Base-by-base conservation (phyloP, 2,888 invertebrate species). In the Andrena trimmerana region DNA sequence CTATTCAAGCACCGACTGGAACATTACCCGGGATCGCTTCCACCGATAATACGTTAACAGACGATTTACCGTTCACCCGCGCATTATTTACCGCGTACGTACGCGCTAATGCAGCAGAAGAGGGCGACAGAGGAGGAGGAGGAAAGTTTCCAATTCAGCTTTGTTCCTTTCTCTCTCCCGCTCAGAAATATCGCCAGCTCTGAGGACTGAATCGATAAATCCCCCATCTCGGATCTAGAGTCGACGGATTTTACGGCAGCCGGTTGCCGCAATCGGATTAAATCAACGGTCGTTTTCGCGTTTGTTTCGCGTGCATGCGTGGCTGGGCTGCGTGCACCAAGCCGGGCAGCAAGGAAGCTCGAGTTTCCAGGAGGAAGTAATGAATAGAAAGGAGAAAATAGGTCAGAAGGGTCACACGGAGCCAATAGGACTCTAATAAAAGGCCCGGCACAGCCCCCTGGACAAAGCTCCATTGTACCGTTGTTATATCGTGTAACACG, bases 391-490 rank as follows among this genome's bases (percentile, higher is more conserved):
- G 63, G 80, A 62, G 62, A 83, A 87, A 88, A 89, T 88, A 84
- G 88, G 88, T 88, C 87, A 87, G 83, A 77, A 66, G 91, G 90
- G 86, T 90, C 86, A 78, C 82, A 83, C 85, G 84, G 82, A 86
- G 88, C 86, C 89, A 89, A 91, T 88, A 78, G 87, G 74, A 84
- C 73, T 86, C 85, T 88, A 90, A 91, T 91, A 90, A 91, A 88
- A 87, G 85, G 80, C 78, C 83, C 81, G 69, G 81, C 78, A 71
- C 71, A 59, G 57, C 24, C 42, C 84, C 85, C 86, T 86, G 86
- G 81, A 90, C 90, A 91, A 91, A 89, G 89, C 86, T 63, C 89
- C 76, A 91, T 91, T 91, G 90, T 91, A 77, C 89, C 88, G 89
- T 90, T 90, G 88, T 90, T 91, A 90, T 91, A 81, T 81, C 89